Evolutionary conservation across 2,888 invertebrate species (phyloP), one percentile per base, ranked within the genome.

Genomic region (Stenolophus ochropezus): DNA sequence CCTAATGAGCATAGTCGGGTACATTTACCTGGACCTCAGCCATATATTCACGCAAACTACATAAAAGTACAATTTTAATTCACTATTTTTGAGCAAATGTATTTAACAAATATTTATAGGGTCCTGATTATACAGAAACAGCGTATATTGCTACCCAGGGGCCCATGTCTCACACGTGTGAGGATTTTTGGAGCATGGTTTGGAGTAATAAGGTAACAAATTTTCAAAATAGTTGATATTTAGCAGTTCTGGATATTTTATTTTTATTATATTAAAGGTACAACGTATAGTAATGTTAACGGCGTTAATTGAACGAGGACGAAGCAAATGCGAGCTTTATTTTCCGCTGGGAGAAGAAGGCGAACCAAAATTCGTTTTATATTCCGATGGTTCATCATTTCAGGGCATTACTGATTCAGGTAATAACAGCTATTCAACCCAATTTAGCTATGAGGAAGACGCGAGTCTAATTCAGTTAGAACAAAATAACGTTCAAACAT

Each of bases 111-210:
- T 42, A 73, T 85, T 87, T 84, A 74, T 90, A 97, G 97, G 97
- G 97, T 82, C 96, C 97, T 86, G 96, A 97, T 87, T 96, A 95
- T 85, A 94, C 96, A 82, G 94, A 94, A 82, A 94, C 94, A 86
- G 94, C 95, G 61, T 98, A 96, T 89, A 96, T 98, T 82, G 98
- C 97, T 11, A 97, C 97, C 0, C 98, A 98, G 89, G 98, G 97
- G 5, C 98, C 98, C 0, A 92, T 98, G 87, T 92, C 94, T 21
- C 96, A 97, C 88, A 98, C 98, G 0, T 93, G 97, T 76, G 93
- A 92, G 84, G 97, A 98, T 87, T 97, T 97, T 89, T 98, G 97
- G 97, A 91, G 93, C 42, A 96, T 97, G 97, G 93, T 97, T 3
- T 89, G 89, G 89, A 86, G 85, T 33, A 87, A 87, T 21, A 87